phyloP scores from a whole-genome alignment of 2,888 invertebrate genomes.

The Ennomos erosarius region DNA sequence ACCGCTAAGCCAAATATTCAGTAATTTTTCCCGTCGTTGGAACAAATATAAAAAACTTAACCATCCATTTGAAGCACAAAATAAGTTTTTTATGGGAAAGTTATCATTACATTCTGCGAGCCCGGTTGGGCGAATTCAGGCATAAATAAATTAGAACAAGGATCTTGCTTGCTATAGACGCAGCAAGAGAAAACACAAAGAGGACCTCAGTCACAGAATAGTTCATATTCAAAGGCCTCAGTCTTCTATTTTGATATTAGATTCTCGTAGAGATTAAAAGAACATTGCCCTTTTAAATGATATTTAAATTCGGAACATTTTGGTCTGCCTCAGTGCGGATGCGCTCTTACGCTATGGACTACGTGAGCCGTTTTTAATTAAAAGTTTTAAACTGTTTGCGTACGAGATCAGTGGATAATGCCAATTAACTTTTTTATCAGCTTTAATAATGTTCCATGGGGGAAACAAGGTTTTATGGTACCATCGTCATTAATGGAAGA shows the following conservation, averaged over 20 bases:
- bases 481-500: conserved; percentile 18
- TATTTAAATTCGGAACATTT: conserved; percentile 9
- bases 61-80: conserved; percentile 23
- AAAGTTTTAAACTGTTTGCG: conserved; percentile 40
- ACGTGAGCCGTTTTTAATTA: conserved; percentile 37
- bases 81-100: conserved; percentile 33
- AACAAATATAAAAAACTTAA: conserved; percentile 10
- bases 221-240: neutral
- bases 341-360: conserved; percentile 15
- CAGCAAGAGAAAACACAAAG: no score
- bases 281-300: conserved; percentile 2
- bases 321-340: neutral
- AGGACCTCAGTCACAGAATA: no score
- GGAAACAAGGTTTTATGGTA: conserved; percentile 21
- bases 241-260: conserved; percentile 12
- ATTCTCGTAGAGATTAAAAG: conserved; percentile 20
- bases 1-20: conserved; percentile 24
- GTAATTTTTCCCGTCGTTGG: conserved; percentile 4
- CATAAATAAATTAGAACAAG: conserved; percentile 36
- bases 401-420: conserved; percentile 32
- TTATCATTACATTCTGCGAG: conserved; percentile 36
- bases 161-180: conserved; percentile 11
- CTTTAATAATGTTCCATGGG: conserved; percentile 27
- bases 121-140: conserved; percentile 28
- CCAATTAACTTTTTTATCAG: conserved; percentile 33